Evolutionary conservation across 2,888 invertebrate species (phyloP).

Genomic region (Punctoribates punctum): DNA sequence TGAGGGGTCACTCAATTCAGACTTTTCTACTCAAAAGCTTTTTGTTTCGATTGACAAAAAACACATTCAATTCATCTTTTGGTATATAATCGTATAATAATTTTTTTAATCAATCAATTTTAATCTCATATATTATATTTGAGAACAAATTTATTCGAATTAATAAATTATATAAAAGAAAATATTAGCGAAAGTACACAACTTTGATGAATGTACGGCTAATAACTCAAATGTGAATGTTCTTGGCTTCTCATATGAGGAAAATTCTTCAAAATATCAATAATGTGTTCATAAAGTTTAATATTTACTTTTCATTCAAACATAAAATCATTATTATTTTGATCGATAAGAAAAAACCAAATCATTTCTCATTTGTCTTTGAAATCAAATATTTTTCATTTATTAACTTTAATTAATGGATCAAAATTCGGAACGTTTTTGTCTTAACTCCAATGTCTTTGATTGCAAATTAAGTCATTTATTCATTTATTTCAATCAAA

Average conservation of each 20-base stretch:
- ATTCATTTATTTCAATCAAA: not conserved
- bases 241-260: not conserved
- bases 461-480: not conserved
- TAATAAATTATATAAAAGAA: not conserved
- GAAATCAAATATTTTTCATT: not conserved
- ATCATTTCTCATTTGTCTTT: not conserved
- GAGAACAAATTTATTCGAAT: not conserved
- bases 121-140: not conserved
- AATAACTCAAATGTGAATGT: not conserved
- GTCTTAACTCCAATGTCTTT: not conserved
- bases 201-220: not conserved
- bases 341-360: conserved; percentile 10
- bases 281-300: not conserved
- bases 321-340: conserved; percentile 10
- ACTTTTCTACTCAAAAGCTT: not conserved
- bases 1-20: no score
- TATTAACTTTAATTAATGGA: not conserved
- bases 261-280: not conserved
- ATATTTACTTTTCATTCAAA: not conserved
- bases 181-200: not conserved
- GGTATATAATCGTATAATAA: not conserved
- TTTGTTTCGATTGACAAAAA: not conserved
- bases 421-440: not conserved
- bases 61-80: not conserved
- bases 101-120: conserved; percentile 24